phyloP scores from a whole-genome alignment of 2,888 invertebrate species.

The Cyclophora albipunctata region DNA sequence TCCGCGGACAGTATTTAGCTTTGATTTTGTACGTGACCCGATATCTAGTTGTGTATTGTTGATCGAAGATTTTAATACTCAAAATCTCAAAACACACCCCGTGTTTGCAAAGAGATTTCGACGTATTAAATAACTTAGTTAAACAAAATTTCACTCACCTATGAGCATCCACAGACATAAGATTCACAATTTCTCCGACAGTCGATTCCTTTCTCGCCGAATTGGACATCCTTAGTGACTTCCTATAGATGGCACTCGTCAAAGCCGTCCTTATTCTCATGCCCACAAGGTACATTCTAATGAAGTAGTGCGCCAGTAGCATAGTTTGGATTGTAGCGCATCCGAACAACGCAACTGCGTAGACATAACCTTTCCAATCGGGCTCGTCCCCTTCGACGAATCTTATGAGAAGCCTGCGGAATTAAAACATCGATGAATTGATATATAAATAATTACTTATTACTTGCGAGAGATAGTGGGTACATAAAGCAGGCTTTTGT shows the following conservation, averaged over 20 bases:
- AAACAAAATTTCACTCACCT: slow-evolving; percentile 45
- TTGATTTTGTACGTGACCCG: too few relatives aligned
- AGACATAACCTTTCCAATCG: slow-evolving; percentile 91
- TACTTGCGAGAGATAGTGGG: too few relatives aligned
- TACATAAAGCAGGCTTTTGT: too few relatives aligned
- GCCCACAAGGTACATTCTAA: slow-evolving; percentile 92
- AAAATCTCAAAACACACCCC: too few relatives aligned
- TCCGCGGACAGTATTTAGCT: too few relatives aligned
- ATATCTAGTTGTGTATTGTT: too few relatives aligned
- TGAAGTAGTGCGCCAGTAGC: slow-evolving; percentile 92
- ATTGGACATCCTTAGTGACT: slow-evolving; percentile 87
- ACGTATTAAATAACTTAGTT: too few relatives aligned
- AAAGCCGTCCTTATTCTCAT: slow-evolving; percentile 91
- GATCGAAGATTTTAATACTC: too few relatives aligned
- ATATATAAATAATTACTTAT: neutral
- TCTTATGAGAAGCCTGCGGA: slow-evolving; percentile 79
- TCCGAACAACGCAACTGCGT: slow-evolving; percentile 83
- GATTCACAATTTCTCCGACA: slow-evolving; percentile 93
- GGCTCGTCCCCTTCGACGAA: slow-evolving; percentile 79
- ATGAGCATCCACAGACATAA: slow-evolving; percentile 95
- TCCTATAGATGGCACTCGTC: slow-evolving; percentile 92
- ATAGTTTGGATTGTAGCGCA: slow-evolving; percentile 88
- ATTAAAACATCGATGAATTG: slow-evolving; percentile 13
- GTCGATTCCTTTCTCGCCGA: slow-evolving; percentile 87
- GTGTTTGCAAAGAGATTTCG: too few relatives aligned